phyloP scores from a whole-genome alignment of 53 echinoderm and acorn worm genomes.

The Holothuria scabra region DNA sequence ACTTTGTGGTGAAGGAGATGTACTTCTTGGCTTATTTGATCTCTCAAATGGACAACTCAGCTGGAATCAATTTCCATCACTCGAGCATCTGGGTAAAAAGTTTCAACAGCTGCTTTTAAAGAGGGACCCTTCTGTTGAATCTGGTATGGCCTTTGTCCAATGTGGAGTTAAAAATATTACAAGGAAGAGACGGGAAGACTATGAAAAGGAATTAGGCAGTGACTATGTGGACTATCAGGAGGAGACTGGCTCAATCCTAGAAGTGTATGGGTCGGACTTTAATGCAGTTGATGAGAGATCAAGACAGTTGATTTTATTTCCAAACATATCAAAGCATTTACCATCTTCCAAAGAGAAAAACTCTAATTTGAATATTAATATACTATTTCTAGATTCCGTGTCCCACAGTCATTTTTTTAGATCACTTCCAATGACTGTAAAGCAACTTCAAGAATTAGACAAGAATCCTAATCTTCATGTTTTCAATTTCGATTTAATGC shows the following conservation, averaged over 20 bases:
- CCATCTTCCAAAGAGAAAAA: neutral
- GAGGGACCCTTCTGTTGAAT: constrained; percentile 18
- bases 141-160: constrained; percentile 28
- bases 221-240: no score
- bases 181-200: no score
- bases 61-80: constrained; percentile 1
- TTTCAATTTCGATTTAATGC: constrained; percentile 78
- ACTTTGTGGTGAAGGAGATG: neutral
- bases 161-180: constrained; percentile 3
- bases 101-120: constrained; percentile 4
- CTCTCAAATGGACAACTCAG: neutral
- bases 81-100: neutral
- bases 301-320: constrained; percentile 21
- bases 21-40: neutral
- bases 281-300: neutral
- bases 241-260: neutral
- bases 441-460: constrained; percentile 55
- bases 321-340: constrained; percentile 26
- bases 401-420: constrained; percentile 88
- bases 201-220: no score
- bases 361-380: constrained; percentile 69
- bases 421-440: constrained; percentile 70
- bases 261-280: neutral
- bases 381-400: constrained; percentile 83
- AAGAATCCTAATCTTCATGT: constrained; percentile 46